phyloP scores from a whole-genome alignment of 92 coral and sea anemone species.

The Siderastrea radians region DNA sequence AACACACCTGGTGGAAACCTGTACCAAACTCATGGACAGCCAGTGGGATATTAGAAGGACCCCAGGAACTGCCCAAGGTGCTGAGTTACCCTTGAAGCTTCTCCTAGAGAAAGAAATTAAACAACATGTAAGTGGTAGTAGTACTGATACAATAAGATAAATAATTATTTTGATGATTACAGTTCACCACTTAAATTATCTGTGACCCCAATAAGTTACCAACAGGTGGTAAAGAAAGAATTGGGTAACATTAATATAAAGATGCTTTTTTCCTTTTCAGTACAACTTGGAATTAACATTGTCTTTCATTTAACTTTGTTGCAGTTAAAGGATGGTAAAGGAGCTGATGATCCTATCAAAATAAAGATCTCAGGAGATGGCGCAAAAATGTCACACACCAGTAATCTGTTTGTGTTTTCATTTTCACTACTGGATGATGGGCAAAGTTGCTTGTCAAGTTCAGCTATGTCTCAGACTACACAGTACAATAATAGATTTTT shows the following conservation, averaged over 20 bases:
- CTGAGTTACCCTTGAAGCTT: not conserved
- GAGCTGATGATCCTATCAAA: not conserved
- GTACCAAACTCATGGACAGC: too few relatives aligned
- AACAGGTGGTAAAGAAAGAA: too few relatives aligned
- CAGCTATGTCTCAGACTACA: too few relatives aligned
- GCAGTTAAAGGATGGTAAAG: not conserved
- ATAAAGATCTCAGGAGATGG: slow-evolving; percentile 27
- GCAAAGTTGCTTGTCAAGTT: slow-evolving; percentile 32
- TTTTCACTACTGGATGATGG: slow-evolving; percentile 25
- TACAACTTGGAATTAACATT: not conserved
- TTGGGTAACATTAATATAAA: not conserved
- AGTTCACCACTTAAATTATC: too few relatives aligned
- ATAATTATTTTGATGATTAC: too few relatives aligned
- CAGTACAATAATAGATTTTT: not conserved
- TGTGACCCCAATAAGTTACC: too few relatives aligned
- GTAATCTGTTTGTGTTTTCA: slow-evolving; percentile 33
- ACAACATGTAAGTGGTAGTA: slow-evolving; percentile 16
- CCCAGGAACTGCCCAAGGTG: too few relatives aligned
- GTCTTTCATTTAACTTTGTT: too few relatives aligned
- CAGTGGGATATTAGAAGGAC: too few relatives aligned
- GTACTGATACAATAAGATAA: too few relatives aligned
- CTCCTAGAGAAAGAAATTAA: slow-evolving; percentile 16
- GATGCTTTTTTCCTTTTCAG: too few relatives aligned
- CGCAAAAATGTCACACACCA: slow-evolving; percentile 35
- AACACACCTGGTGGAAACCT: too few relatives aligned